Percentiles rank a stretch among this genome's conserved stretches.
These are phyloP conservation scores for Bettongia penicillata DNA, from an alignment of 2,113 vertebrate species.

Conservation along the genomic window DNA sequence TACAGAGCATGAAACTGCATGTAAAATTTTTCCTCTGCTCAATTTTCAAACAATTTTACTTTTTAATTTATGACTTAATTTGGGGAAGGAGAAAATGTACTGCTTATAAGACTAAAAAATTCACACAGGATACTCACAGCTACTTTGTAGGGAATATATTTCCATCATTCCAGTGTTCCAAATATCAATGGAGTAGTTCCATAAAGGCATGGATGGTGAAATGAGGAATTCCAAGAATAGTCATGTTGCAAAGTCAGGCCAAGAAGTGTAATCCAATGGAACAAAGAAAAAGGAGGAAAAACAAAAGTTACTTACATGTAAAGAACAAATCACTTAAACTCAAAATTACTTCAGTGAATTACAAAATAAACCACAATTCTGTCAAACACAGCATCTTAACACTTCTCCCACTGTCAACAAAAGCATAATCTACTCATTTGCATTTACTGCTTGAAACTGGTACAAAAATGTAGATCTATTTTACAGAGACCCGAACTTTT, in stretches of 20 bases:
- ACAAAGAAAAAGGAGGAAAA: conserved; percentile 63
- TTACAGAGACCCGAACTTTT: neutral
- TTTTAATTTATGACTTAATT: conserved; percentile 54
- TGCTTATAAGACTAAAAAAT: conserved; percentile 11
- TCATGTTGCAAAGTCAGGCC: conserved; percentile 31
- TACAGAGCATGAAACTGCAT: conserved; percentile 16
- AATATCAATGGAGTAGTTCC: conserved; percentile 53
- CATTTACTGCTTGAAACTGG: neutral
- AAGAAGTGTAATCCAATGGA: conserved; percentile 72
- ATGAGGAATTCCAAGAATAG: conserved; percentile 67
- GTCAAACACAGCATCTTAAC: conserved; percentile 1
- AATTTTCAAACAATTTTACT: conserved; percentile 57
- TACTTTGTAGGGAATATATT: conserved; percentile 87
- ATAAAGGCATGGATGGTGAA: conserved; percentile 67
- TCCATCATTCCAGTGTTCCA: conserved; percentile 81
- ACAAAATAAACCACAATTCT: neutral
- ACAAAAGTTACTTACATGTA: conserved; percentile 86
- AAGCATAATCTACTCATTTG: neutral
- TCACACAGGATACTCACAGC: conserved; percentile 91
- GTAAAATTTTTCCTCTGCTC: conserved; percentile 43
- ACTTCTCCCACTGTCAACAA: neutral
- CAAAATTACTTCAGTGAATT: conserved; percentile 9
- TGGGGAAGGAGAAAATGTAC: conserved; percentile 21
- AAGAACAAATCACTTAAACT: conserved; percentile 67
- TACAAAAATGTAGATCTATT: neutral